phyloP scores from a whole-genome alignment of 2,888 invertebrate species.

The Hetaerina titia region DNA sequence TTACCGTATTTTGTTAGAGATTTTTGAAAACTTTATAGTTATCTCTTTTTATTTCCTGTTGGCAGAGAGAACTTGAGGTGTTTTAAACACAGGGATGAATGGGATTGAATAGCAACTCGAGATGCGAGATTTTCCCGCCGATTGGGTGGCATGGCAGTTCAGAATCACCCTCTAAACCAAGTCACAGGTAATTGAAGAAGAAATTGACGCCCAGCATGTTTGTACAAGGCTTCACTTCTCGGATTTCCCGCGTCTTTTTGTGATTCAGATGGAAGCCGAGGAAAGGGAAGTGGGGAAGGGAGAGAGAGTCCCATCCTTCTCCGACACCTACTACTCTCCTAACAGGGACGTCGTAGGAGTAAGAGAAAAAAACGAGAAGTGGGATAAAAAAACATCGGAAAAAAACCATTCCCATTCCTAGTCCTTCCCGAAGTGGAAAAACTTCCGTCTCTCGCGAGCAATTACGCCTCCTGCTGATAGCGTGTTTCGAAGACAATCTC shows the following conservation, averaged over 20 bases:
- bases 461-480: slow-evolving; percentile 37
- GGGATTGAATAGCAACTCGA: neutral
- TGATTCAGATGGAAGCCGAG: neutral
- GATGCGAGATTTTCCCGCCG: neutral
- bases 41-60: neutral
- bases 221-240: neutral
- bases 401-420: neutral
- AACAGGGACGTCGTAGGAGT: too few species aligned
- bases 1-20: neutral
- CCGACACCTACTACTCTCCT: too few species aligned
- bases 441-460: neutral
- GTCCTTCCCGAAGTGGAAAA: neutral
- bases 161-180: neutral
- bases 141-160: neutral
- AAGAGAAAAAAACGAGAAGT: too few species aligned
- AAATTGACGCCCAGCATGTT: neutral
- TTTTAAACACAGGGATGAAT: neutral
- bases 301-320: too few species aligned
- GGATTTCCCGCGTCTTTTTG: neutral
- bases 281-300: neutral
- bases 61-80: neutral
- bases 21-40: neutral
- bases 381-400: too few species aligned
- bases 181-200: neutral
- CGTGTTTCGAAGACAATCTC: slow-evolving; percentile 30